phyloP scores from a whole-genome alignment of 1,140 invertebrate genomes.

The Caenorhabditis brenneri region DNA sequence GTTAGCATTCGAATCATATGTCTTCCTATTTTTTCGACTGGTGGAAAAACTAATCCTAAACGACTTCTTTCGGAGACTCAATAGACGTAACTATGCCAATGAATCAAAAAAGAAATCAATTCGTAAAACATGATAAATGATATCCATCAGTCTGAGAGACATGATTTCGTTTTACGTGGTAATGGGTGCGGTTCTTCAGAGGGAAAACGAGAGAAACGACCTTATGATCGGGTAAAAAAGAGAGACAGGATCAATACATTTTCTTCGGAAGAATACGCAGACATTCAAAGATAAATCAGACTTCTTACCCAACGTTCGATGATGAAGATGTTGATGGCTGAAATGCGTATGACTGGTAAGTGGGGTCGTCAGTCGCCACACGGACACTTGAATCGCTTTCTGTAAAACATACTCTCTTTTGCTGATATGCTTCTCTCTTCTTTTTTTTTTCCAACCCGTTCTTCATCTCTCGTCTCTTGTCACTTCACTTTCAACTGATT shows the following conservation, averaged over 20 bases:
- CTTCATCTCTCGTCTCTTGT: not conserved
- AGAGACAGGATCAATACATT: not conserved
- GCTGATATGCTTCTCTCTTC: not conserved
- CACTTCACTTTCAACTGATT: slow-evolving; percentile 29
- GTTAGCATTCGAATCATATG: no score
- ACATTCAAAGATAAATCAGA: not conserved
- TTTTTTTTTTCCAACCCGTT: not conserved
- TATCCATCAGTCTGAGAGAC: not conserved
- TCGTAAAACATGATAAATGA: not conserved
- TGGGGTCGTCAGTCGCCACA: slow-evolving; percentile 32
- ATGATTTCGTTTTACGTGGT: not conserved
- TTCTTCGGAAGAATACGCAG: not conserved
- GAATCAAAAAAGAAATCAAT: slow-evolving; percentile 1
- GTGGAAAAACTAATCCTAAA: no score
- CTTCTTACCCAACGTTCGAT: not conserved
- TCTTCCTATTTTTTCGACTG: no score
- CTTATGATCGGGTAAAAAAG: slow-evolving; percentile 5
- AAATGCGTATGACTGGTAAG: slow-evolving; percentile 20
- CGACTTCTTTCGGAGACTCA: not conserved
- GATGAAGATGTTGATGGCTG: slow-evolving; percentile 9
- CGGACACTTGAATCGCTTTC: slow-evolving; percentile 14
- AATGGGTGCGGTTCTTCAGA: slow-evolving; percentile 1
- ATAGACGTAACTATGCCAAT: not conserved
- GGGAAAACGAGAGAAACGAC: slow-evolving; percentile 23
- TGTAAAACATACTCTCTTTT: not conserved